Conservation (phyloP, 2,888 invertebrate species). For the Hoplodrina ambigua region DNA sequence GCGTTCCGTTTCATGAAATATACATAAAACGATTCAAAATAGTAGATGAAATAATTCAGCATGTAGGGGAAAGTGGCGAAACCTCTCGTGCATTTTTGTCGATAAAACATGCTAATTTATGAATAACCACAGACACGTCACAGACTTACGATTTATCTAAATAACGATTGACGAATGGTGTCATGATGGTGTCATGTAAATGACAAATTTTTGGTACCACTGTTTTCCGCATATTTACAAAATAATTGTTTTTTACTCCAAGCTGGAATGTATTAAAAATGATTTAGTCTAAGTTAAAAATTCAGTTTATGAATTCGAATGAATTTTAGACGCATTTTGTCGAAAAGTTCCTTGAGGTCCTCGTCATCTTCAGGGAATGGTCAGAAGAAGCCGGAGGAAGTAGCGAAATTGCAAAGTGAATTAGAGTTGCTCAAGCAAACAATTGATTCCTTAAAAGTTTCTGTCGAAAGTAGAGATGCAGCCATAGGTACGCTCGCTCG, state of each 20-base stretch:
- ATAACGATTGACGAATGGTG: slow-evolving; percentile 31
- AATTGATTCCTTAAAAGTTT: slow-evolving; percentile 81
- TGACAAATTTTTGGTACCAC: slow-evolving; percentile 63
- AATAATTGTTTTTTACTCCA: slow-evolving; percentile 57
- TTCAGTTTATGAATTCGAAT: slow-evolving; percentile 63
- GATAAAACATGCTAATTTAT: no score
- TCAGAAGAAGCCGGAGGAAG: slow-evolving; percentile 68
- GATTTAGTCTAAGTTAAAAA: slow-evolving; percentile 57
- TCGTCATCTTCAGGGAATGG: slow-evolving; percentile 67
- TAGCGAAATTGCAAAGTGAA: slow-evolving; percentile 76
- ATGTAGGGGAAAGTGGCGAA: no score
- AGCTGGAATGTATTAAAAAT: slow-evolving; percentile 52
- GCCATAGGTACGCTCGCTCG: slow-evolving; percentile 84
- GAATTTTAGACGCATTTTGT: slow-evolving; percentile 73
- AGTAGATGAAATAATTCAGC: neutral
- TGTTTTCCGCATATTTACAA: slow-evolving; percentile 56
- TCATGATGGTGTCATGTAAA: slow-evolving; percentile 62
- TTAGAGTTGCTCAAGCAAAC: slow-evolving; percentile 83
- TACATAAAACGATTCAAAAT: no score
- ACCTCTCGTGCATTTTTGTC: no score
- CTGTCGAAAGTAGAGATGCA: slow-evolving; percentile 84
- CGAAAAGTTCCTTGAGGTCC: slow-evolving; percentile 71
- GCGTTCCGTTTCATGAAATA: slow-evolving; percentile 24
- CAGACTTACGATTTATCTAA: no score
- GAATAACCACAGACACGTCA: no score